Evolutionary conservation across 2,888 invertebrate species (phyloP), one percentile per base, ranked within the genome.

Genomic region (Drosophila cognata): DNA sequence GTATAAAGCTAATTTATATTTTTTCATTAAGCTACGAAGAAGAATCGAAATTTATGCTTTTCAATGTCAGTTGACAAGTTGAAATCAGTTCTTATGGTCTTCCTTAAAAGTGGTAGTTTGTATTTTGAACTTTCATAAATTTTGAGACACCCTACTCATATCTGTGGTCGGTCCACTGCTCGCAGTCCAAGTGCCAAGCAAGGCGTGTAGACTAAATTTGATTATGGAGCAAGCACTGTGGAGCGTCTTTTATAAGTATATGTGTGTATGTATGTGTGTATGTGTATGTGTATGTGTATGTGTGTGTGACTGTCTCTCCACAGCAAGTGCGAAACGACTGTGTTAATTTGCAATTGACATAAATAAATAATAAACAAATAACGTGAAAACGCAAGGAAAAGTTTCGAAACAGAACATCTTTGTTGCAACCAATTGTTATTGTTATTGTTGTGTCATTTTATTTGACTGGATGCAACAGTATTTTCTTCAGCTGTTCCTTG

Each of bases 261-360:
- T 25, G 7, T 29, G n/a, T 16, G 38, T 56, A 11, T 62, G 11
- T 61, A 36, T 25, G 7, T 29, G n/a, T 16, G 38, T 56, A 11
- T 62, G 11, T 11, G 31, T 31, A 21, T 63, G 7, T 36, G 1
- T 16, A 8, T 33, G 28, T 41, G 28, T 13, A 2, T 46, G 46
- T 21, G 6, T 25, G 6, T 36, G 28, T 46, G 46, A 13, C 13
- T 46, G 46, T 57, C 33, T 70, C 25, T 71, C 29, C 33, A 21
- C 35, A 52, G 53, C 57, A 67, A 80, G 77, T 77, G 77, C 77
- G 72, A 77, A 71, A 61, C 53, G 72, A 58, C 43, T 80, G 83
- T 83, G 86, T 79, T 81, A 84, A 86, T 84, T 85, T 84, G 77
- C 83, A 84, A 81, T 83, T 84, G 86, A 85, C 86, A 84, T 69